Conservation (phyloP, 2,113 vertebrate genomes). For the Agelaius tricolor region DNA sequence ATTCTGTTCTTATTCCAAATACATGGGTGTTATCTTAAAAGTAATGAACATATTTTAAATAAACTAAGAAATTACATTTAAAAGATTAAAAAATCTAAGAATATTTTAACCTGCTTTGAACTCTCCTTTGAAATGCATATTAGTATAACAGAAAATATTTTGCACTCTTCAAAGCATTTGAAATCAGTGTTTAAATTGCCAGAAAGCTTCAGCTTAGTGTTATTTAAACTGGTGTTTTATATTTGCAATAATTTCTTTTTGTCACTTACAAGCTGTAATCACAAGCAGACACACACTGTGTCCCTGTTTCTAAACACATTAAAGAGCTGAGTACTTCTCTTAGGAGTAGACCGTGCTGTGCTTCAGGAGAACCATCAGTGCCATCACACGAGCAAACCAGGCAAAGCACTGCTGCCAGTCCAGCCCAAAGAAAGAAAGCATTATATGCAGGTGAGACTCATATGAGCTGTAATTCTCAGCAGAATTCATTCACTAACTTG, state of each 20-base stretch:
- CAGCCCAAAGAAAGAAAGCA: slow-evolving; percentile 54
- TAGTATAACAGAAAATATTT: neutral
- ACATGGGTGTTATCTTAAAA: neutral
- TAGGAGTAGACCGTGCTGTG: neutral
- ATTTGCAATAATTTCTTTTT: neutral
- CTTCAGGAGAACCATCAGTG: slow-evolving; percentile 3
- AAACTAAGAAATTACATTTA: neutral
- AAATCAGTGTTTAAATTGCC: neutral
- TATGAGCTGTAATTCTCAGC: neutral
- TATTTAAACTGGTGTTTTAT: neutral
- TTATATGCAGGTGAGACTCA: slow-evolving; percentile 68
- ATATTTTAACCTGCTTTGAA: neutral
- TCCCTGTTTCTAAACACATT: neutral
- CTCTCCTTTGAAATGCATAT: neutral
- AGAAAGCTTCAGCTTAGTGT: neutral
- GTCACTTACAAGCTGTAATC: slow-evolving; percentile 22
- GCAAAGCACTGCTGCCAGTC: neutral
- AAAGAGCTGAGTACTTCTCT: neutral
- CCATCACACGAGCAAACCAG: neutral
- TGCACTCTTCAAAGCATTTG: neutral
- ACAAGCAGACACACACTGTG: slow-evolving; percentile 32
- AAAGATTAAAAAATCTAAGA: neutral
- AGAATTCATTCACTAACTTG: neutral
- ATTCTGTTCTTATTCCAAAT: neutral
- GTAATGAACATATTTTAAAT: neutral